phyloP scores from a whole-genome alignment of 2,797 vertebrate species.

The Onychomys torridus region DNA sequence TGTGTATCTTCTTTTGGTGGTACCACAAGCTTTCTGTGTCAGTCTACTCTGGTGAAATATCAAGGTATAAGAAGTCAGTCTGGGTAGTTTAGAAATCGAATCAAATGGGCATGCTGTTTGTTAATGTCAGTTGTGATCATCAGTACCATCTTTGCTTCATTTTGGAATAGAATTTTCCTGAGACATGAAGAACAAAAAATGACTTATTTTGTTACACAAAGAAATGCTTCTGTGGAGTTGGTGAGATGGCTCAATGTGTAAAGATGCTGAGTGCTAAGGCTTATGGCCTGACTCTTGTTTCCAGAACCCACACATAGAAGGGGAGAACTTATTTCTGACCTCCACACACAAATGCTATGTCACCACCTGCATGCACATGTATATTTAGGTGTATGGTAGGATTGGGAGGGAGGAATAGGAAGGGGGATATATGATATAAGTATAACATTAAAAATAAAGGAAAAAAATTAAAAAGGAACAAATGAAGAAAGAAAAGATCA shows the following conservation, averaged over 20 bases:
- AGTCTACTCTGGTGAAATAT: conserved; percentile 40
- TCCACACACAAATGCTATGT: not conserved
- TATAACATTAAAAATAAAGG: not conserved
- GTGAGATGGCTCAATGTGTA: not conserved
- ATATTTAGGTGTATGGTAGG: not conserved
- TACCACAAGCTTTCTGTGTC: conserved; percentile 45
- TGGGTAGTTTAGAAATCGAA: conserved; percentile 45
- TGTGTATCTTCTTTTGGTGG: not conserved
- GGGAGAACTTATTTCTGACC: not conserved
- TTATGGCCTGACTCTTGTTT: not conserved
- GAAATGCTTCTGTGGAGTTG: not conserved
- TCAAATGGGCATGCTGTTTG: conserved; percentile 28
- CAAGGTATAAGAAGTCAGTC: conserved; percentile 28
- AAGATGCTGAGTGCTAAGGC: not conserved
- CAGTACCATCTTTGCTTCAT: not conserved
- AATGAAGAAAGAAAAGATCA: not conserved
- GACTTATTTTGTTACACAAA: conserved; percentile 44
- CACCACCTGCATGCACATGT: not conserved
- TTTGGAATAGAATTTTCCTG: conserved; percentile 51
- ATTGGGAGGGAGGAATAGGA: not conserved
- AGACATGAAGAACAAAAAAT: not conserved
- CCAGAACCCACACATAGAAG: not conserved
- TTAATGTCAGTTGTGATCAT: conserved; percentile 59
- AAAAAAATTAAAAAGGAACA: not conserved
- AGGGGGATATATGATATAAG: not conserved